Percentiles rank a stretch among this genome's conserved stretches.
These are phyloP conservation scores for Diaperis boleti DNA, from an alignment of 2,888 invertebrate species.

Conservation along the genomic window DNA sequence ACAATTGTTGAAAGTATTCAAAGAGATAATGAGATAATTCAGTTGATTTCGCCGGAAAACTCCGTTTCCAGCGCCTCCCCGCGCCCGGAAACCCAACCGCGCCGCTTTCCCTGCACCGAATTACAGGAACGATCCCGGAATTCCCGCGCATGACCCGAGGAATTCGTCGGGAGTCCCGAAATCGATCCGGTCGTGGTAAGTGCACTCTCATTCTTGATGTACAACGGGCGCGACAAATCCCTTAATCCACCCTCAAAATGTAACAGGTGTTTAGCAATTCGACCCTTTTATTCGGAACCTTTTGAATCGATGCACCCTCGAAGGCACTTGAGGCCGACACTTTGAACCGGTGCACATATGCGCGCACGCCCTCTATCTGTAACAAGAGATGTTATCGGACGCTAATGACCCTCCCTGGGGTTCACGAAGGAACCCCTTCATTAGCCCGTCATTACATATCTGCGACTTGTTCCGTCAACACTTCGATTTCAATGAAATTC, in stretches of 20 bases:
- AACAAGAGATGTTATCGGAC: constrained; percentile 66
- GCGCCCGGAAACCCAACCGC: constrained; percentile 13
- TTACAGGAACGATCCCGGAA: constrained; percentile 10
- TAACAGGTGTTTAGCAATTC: constrained; percentile 41
- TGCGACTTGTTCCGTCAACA: constrained; percentile 59
- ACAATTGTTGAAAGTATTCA: constrained; percentile 62
- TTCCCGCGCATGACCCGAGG: constrained; percentile 26
- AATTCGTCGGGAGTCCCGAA: constrained; percentile 23
- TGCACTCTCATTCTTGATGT: constrained; percentile 9
- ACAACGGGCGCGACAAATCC: constrained; percentile 31
- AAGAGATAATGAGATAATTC: constrained; percentile 63
- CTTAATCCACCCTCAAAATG: constrained; percentile 31
- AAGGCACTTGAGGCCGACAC: constrained; percentile 64
- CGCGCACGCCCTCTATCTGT: constrained; percentile 58
- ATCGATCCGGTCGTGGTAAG: constrained; percentile 29
- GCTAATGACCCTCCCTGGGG: constrained; percentile 64
- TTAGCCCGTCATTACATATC: constrained; percentile 63
- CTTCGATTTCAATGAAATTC: constrained; percentile 62
- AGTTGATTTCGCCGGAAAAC: constrained; percentile 31
- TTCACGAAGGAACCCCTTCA: constrained; percentile 60
- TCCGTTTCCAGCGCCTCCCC: constrained; percentile 18
- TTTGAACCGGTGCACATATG: constrained; percentile 61
- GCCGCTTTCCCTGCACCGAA: neutral
- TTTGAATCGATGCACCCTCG: constrained; percentile 34
- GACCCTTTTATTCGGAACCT: constrained; percentile 37